These are phyloP conservation scores for Urosaurus nigricauda DNA, from an alignment of 2,797 vertebrate species.

Conservation along the genomic window DNA sequence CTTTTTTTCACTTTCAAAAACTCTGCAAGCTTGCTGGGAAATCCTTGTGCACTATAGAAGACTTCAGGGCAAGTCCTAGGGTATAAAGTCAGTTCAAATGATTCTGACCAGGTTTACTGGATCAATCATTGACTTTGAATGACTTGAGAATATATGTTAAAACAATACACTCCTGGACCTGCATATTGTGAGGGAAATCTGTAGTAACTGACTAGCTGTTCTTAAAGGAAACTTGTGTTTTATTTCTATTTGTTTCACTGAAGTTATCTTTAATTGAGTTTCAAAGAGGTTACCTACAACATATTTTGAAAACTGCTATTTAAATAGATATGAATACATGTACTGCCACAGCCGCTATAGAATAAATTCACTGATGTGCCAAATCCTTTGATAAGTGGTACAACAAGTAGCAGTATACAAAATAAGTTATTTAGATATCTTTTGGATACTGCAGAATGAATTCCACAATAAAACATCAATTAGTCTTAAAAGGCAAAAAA, in stretches of 20 bases:
- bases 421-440: background rate
- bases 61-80: background rate
- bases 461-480: conserved; percentile 14
- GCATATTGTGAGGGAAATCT: background rate
- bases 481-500: conserved; percentile 34
- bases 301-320: background rate
- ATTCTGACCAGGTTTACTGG: background rate
- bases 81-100: background rate
- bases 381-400: conserved; percentile 6
- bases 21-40: background rate
- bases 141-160: background rate
- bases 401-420: background rate
- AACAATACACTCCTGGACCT: background rate
- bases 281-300: background rate
- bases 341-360: no score
- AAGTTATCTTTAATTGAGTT: background rate
- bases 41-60: background rate
- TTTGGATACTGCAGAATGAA: conserved; percentile 15
- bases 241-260: background rate
- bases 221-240: conserved; percentile 20
- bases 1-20: no score
- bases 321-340: background rate
- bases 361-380: background rate
- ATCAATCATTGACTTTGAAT: background rate
- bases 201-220: background rate